phyloP scores from a whole-genome alignment of 2,888 invertebrate genomes.

The Plebejus argus region DNA sequence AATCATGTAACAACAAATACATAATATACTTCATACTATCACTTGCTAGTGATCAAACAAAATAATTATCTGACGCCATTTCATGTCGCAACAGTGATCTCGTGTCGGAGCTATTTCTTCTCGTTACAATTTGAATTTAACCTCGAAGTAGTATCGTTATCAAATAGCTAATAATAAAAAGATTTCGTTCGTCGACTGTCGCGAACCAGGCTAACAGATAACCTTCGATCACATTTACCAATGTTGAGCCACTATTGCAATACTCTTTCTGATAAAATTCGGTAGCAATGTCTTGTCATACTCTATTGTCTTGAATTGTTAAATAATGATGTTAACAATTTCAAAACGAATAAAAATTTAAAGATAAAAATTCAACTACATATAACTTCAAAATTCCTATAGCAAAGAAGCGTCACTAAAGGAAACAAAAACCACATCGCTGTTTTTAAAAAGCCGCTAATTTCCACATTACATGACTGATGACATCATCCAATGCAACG shows the following conservation, averaged over 20 bases:
- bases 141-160: conserved; percentile 79
- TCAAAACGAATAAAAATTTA: no score
- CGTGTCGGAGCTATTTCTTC: conserved; percentile 77
- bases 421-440: background rate
- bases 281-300: background rate
- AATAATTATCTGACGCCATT: conserved; percentile 58
- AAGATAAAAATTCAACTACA: no score
- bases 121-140: conserved; percentile 73
- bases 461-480: background rate
- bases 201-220: conserved; percentile 64
- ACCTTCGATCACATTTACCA: conserved; percentile 63
- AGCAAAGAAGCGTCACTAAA: background rate
- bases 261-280: background rate
- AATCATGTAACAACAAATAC: no score
- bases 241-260: conserved; percentile 35
- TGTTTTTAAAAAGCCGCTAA: background rate
- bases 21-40: no score
- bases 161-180: conserved; percentile 67
- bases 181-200: conserved; percentile 58
- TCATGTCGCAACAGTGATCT: conserved; percentile 73
- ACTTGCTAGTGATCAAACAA: background rate
- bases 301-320: background rate
- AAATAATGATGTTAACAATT: background rate
- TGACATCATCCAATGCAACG: conserved; percentile 10
- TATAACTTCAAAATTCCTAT: background rate